Conservation (phyloP, 2,888 invertebrate genomes). For the Iselma pallidipennis region DNA sequence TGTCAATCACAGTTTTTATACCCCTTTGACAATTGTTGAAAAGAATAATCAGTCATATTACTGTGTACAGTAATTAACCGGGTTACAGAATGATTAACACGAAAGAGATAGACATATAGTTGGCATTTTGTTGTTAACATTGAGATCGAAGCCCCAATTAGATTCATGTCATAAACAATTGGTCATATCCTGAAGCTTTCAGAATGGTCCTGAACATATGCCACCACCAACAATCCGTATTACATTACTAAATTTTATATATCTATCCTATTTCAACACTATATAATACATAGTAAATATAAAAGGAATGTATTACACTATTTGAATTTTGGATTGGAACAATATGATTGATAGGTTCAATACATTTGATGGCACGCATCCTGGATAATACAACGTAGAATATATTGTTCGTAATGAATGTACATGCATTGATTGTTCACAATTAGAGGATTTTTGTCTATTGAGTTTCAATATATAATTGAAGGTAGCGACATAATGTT, state of each 20-base stretch:
- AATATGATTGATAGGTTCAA: background rate
- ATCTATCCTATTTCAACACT: background rate
- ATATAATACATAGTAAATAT: no score
- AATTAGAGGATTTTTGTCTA: conserved; percentile 47
- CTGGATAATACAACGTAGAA: conserved; percentile 36
- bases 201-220: conserved; percentile 49
- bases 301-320: no score
- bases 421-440: conserved; percentile 47
- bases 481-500: conserved; percentile 44
- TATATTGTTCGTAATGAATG: conserved; percentile 3
- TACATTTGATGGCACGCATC: conserved; percentile 38
- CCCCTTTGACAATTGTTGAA: background rate
- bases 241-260: background rate
- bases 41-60: background rate
- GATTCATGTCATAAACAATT: conserved; percentile 55
- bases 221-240: conserved; percentile 28
- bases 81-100: conserved; percentile 36
- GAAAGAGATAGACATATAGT: conserved; percentile 26
- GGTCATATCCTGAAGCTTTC: conserved; percentile 50
- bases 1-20: no score
- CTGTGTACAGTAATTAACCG: conserved; percentile 32
- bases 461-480: conserved; percentile 38
- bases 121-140: conserved; percentile 21
- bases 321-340: no score
- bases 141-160: conserved; percentile 47